Percentiles rank a stretch among this genome's conserved stretches.
These are phyloP conservation scores for Florisuga fusca DNA, from an alignment of 2,797 vertebrate species.

Conservation along the genomic window DNA sequence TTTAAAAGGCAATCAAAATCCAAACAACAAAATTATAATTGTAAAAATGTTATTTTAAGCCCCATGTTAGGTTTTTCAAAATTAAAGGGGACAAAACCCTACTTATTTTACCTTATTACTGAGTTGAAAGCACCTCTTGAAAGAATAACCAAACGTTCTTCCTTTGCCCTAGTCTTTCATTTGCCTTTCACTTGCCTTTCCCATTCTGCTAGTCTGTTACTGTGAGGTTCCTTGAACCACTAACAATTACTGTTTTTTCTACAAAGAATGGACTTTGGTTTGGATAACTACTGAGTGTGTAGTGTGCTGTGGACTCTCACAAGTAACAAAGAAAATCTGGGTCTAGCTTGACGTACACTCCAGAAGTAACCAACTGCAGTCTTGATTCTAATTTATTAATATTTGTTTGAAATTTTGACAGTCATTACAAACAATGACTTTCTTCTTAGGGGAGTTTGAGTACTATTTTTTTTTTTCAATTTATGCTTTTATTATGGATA, in stretches of 20 bases:
- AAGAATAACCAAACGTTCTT: conserved; percentile 3
- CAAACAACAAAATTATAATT: conserved; percentile 22
- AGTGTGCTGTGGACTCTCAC: background rate
- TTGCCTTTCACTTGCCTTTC: conserved; percentile 48
- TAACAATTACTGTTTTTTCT: conserved; percentile 23
- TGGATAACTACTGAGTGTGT: background rate
- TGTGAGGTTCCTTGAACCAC: conserved; percentile 9
- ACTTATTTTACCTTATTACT: conserved; percentile 42
- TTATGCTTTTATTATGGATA: background rate
- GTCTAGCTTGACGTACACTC: background rate
- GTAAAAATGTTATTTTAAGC: conserved; percentile 53
- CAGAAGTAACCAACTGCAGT: background rate
- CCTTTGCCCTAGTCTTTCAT: conserved; percentile 47
- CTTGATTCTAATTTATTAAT: background rate
- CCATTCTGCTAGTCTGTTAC: conserved; percentile 27
- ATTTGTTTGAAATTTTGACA: background rate
- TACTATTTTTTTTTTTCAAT: background rate
- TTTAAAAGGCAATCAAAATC: conserved; percentile 31
- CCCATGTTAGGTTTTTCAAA: background rate
- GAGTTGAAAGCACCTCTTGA: conserved; percentile 30
- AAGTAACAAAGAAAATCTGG: background rate
- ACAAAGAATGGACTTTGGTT: background rate
- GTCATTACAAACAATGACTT: background rate
- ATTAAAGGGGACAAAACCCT: conserved; percentile 48
- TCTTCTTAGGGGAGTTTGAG: background rate